Percentiles rank a stretch among this genome's conserved stretches.
phyloP scores from a whole-genome alignment of 1,140 invertebrate genomes.

The Elysia chlorotica region DNA sequence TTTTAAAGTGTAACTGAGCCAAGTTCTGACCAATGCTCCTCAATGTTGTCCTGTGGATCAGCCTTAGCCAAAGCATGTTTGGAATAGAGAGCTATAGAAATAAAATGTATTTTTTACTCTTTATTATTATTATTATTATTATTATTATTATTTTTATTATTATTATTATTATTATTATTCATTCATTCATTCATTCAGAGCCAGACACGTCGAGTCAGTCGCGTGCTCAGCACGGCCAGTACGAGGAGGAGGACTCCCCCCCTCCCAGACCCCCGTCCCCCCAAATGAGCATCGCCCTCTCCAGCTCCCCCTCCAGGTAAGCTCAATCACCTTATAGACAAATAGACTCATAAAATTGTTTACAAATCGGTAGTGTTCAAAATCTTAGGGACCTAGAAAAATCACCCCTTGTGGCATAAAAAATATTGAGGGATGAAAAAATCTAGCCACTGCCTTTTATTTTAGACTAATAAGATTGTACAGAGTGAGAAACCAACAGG shows the following conservation, averaged over 20 bases:
- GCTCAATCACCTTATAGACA: no score
- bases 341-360: no score
- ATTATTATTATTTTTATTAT: neutral
- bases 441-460: no score
- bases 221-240: neutral
- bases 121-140: neutral
- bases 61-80: neutral
- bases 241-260: conserved; percentile 10
- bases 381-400: no score
- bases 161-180: neutral
- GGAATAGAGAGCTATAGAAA: neutral
- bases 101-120: neutral
- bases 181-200: neutral
- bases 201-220: neutral
- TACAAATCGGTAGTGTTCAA: no score
- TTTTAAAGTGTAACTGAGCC: no score
- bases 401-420: no score
- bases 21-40: no score
- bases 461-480: no score
- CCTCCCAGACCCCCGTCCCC: conserved; percentile 31
- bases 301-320: conserved; percentile 23
- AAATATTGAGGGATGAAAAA: no score
- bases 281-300: conserved; percentile 20
- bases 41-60: neutral
- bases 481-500: no score